A percentile compares a stretch with the other conserved stretches of the same genome.
phyloP scores from a whole-genome alignment of 2,797 vertebrate genomes.

The Coccyzus lansbergi region DNA sequence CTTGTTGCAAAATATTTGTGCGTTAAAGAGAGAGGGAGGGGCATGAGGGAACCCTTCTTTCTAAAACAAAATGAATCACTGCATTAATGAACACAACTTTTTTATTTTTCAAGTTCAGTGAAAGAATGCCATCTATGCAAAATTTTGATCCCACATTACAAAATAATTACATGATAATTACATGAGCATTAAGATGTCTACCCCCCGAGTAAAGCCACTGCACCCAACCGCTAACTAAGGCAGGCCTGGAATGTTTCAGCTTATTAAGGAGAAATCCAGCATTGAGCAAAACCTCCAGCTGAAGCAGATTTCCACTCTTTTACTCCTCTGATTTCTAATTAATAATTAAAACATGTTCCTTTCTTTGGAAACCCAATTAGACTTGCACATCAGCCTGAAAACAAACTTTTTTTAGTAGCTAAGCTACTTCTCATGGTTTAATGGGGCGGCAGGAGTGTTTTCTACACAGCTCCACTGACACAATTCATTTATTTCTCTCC shows the following conservation, averaged over 20 bases:
- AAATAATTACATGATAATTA: constrained; percentile 83
- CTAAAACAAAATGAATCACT: constrained; percentile 1
- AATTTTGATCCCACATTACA: constrained; percentile 78
- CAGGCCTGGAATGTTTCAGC: constrained; percentile 70
- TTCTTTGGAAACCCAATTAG: constrained; percentile 73
- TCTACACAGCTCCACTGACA: constrained; percentile 47
- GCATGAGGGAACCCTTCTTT: constrained; percentile 14
- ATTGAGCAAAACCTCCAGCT: constrained; percentile 71
- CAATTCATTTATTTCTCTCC: constrained; percentile 59
- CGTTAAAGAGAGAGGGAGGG: background rate
- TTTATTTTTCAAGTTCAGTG: constrained; percentile 57
- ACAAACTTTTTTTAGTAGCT: constrained; percentile 71
- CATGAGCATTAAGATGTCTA: constrained; percentile 80
- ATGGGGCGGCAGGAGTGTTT: constrained; percentile 52
- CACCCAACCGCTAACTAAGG: constrained; percentile 78
- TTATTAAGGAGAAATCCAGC: constrained; percentile 76
- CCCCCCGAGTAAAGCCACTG: constrained; percentile 74
- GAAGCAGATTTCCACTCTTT: constrained; percentile 61
- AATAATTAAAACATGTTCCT: constrained; percentile 72
- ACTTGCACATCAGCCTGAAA: constrained; percentile 54
- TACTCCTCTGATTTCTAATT: constrained; percentile 73
- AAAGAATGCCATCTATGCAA: constrained; percentile 68
- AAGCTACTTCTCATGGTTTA: constrained; percentile 64
- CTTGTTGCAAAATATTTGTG: constrained; percentile 54
- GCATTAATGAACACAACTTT: constrained; percentile 37